Base-by-base conservation (phyloP, 2,113 vertebrate species). In the Daubentonia madagascariensis region DNA sequence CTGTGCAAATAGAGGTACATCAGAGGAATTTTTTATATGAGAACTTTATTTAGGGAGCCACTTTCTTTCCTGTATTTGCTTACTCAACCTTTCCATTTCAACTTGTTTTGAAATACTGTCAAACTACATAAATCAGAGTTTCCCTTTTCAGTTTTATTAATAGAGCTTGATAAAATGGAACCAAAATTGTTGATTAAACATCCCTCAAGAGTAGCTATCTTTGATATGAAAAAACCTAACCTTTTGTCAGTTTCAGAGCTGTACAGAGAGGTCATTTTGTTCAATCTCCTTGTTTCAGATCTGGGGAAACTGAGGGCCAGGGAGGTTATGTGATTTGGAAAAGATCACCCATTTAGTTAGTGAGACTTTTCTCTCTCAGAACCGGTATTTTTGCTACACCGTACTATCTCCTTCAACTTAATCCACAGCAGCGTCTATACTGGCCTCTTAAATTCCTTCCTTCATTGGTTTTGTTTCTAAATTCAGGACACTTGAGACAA, bases 41-140 rank as follows among this genome's bases (percentile, higher is more conserved):
- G 97, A 87, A 79, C 61, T 92, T 95, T 76, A 94, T 97, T 97
- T 93, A 95, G 43, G 87, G 86, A 88, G 68, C 83, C 68, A 25
- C 96, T 96, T 96, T 93, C 91, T 97, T 97, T 97, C 90, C 96
- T 85, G 83, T 87, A 72, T 98, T 95, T 97, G 94, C 57, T 89
- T 91, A 83, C 54, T 93, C 96, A 91, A 86, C 75, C 70, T 96
- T 91, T 90, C 97, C 85, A 81, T 93, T 91, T 96, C 85, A 91
- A 52, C 61, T 89, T 97, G 89, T 94, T 97, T 97, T 94, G 91
- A 97, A 97, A 97, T 92, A 85, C 35, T 83, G 92, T 97, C 85
- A 96, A 91, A 83, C n/a, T 84, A 50, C 91, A 84, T 92, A 97
- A 96, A 97, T 96, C 40, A 93, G 54, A 59, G 85, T 80, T 96